These are phyloP conservation scores for Melanostigma gelatinosum DNA, from an alignment of 2,113 vertebrate genomes.

Conservation along the genomic window DNA sequence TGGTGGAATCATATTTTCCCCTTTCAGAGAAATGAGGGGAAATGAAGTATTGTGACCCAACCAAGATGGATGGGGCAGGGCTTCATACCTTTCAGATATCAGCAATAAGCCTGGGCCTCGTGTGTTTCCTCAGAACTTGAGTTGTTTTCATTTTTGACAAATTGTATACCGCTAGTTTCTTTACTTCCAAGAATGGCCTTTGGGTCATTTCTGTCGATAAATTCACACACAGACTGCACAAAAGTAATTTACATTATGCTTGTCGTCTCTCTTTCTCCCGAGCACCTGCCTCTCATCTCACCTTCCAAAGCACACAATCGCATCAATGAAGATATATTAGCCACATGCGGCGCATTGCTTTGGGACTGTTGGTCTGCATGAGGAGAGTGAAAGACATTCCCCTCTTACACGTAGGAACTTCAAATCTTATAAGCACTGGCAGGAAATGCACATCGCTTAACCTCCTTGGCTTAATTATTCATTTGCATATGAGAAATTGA, in stretches of 20 bases:
- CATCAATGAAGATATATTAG: slow-evolving; percentile 21
- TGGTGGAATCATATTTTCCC: slow-evolving; percentile 76
- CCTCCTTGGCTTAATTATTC: neutral
- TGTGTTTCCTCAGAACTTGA: slow-evolving; percentile 53
- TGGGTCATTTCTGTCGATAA: slow-evolving; percentile 55
- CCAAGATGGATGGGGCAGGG: slow-evolving; percentile 60
- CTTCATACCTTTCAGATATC: slow-evolving; percentile 55
- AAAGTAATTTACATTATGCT: slow-evolving; percentile 34
- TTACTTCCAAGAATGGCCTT: slow-evolving; percentile 38
- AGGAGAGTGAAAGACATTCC: slow-evolving; percentile 7
- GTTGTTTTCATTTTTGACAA: slow-evolving; percentile 60
- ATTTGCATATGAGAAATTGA: slow-evolving; percentile 22
- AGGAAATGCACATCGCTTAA: slow-evolving; percentile 3
- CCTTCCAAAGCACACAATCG: slow-evolving; percentile 17
- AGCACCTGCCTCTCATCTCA: slow-evolving; percentile 45
- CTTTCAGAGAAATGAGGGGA: slow-evolving; percentile 76
- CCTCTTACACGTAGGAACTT: neutral
- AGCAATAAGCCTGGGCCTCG: slow-evolving; percentile 37
- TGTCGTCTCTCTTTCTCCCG: slow-evolving; percentile 7
- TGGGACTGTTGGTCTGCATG: neutral
- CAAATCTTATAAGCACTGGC: neutral
- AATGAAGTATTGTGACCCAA: slow-evolving; percentile 70
- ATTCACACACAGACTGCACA: slow-evolving; percentile 34
- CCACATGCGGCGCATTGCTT: neutral
- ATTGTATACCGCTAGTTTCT: slow-evolving; percentile 15